phyloP scores from a whole-genome alignment of 2,888 invertebrate species.

The Entomobrya multifasciata region DNA sequence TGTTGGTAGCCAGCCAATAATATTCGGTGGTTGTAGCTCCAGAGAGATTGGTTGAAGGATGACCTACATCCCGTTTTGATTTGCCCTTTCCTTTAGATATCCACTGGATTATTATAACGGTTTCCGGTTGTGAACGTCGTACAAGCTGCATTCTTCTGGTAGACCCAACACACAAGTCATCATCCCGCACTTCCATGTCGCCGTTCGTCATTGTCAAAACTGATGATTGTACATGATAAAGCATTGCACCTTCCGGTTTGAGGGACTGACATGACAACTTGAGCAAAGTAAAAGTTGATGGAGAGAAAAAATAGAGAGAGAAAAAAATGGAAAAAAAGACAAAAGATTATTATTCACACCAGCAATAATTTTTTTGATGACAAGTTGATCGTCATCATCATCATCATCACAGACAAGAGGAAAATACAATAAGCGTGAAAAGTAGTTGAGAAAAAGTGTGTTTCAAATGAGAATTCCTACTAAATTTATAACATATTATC shows the following conservation, averaged over 20 bases:
- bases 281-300: constrained; percentile 37
- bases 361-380: neutral
- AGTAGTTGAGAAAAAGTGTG: neutral
- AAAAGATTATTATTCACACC: constrained; percentile 33
- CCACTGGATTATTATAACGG: neutral
- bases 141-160: neutral
- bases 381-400: no score
- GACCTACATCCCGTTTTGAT: neutral
- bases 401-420: constrained; percentile 11
- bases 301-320: neutral
- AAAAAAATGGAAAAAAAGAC: constrained; percentile 10
- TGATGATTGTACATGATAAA: neutral
- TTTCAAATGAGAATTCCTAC: neutral
- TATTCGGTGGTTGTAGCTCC: neutral
- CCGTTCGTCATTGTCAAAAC: neutral
- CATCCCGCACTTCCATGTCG: no score
- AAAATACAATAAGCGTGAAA: neutral
- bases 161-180: neutral
- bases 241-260: neutral
- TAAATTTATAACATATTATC: no score
- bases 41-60: neutral
- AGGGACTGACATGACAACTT: constrained; percentile 37
- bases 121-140: neutral
- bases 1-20: neutral
- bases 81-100: no score